These are phyloP conservation scores for Blennius ocellaris DNA, from an alignment of 2,113 vertebrate genomes.

Conservation along the genomic window DNA sequence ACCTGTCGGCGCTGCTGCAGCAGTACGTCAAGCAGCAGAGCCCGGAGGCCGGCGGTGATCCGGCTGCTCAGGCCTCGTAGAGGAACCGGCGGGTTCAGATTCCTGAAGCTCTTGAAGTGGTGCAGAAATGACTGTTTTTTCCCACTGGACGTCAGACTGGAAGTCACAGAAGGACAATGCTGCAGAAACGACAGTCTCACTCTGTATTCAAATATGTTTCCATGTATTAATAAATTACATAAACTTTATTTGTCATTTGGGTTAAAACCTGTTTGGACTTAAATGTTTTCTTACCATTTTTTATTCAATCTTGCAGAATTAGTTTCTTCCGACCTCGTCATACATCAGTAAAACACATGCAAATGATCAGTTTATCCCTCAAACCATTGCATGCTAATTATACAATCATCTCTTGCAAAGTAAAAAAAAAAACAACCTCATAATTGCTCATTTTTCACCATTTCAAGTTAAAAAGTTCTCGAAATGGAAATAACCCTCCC, in stretches of 20 bases:
- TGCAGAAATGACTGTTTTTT: constrained; percentile 16
- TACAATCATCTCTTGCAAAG: too few relatives aligned
- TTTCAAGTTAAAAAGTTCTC: too few relatives aligned
- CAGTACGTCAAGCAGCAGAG: constrained; percentile 84
- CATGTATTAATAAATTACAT: constrained; percentile 48
- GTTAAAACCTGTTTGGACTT: not conserved
- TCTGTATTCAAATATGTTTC: constrained; percentile 28
- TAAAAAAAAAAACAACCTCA: too few relatives aligned
- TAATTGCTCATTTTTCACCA: too few relatives aligned
- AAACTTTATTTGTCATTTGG: not conserved
- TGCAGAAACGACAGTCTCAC: not conserved
- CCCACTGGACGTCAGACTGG: not conserved
- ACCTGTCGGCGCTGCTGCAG: constrained; percentile 85
- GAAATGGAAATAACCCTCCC: too few relatives aligned
- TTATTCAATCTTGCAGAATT: not conserved
- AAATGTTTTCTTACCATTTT: not conserved
- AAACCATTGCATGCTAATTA: too few relatives aligned
- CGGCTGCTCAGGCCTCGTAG: constrained; percentile 60
- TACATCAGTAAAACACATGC: too few relatives aligned
- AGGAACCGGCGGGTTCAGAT: not conserved
- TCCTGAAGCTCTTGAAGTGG: too few relatives aligned
- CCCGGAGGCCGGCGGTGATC: not conserved
- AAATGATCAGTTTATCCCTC: too few relatives aligned
- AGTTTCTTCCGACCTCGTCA: too few relatives aligned
- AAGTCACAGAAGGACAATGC: constrained; percentile 23